These are phyloP conservation scores for Atrina japonica DNA, from an alignment of 2,888 invertebrate genomes.

Conservation along the genomic window DNA sequence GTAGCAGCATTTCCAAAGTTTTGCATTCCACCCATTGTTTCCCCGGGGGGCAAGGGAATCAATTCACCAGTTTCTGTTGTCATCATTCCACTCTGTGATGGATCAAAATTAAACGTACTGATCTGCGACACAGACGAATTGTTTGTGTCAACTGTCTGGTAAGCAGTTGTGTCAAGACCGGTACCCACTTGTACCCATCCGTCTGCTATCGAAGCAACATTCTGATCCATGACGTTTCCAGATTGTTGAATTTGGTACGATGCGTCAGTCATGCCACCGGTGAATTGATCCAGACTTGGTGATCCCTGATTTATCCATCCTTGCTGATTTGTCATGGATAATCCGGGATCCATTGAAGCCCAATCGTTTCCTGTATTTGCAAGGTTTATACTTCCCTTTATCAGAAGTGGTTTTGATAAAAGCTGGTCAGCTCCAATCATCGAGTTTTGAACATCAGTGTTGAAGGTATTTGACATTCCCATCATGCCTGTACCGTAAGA, in stretches of 20 bases:
- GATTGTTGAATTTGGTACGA: constrained; percentile 11
- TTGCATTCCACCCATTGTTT: constrained; percentile 6
- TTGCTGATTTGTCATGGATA: not conserved
- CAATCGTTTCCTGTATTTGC: not conserved
- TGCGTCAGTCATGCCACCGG: constrained; percentile 10
- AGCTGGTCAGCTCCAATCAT: not conserved
- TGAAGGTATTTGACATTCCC: no score
- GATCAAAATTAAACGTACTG: no score
- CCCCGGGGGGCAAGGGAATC: constrained; percentile 21
- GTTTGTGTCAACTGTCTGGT: not conserved
- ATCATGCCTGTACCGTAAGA: no score
- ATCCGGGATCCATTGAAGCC: not conserved
- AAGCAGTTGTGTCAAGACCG: not conserved
- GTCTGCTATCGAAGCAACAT: not conserved
- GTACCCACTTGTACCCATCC: not conserved
- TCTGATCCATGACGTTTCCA: not conserved
- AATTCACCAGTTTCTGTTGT: constrained; percentile 5
- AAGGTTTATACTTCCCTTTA: constrained; percentile 26
- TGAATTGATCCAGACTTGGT: not conserved
- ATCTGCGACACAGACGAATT: constrained; percentile 1
- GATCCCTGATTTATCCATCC: not conserved
- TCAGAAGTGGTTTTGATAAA: constrained; percentile 20
- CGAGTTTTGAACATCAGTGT: no score
- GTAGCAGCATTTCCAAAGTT: not conserved
- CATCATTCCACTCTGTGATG: not conserved